These are phyloP conservation scores for Odocoileus hemionus DNA, from an alignment of 2,113 vertebrate species.

Conservation along the genomic window DNA sequence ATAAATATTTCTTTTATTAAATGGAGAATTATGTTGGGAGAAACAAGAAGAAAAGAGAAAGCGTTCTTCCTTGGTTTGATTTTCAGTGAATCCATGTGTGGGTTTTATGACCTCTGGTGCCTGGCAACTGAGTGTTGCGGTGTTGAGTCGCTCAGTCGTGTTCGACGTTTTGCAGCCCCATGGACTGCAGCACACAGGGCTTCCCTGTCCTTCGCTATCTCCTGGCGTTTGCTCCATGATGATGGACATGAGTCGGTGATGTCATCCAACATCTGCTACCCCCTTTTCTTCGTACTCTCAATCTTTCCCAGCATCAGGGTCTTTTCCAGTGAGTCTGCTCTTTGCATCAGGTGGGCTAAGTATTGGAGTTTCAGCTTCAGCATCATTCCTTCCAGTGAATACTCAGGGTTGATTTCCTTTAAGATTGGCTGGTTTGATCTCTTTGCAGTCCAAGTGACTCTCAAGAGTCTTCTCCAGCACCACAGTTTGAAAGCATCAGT, in stretches of 20 bases:
- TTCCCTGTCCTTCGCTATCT: background rate
- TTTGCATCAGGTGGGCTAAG: background rate
- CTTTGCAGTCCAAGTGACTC: background rate
- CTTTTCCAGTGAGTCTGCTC: background rate
- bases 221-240: background rate
- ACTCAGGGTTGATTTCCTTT: background rate
- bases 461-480: background rate
- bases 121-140: background rate
- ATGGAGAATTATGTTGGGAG: background rate
- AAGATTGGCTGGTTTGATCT: background rate
- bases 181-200: background rate
- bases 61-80: background rate
- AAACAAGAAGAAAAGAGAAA: background rate
- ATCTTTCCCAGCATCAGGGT: background rate
- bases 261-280: background rate
- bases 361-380: background rate
- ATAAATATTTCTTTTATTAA: background rate
- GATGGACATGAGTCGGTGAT: background rate
- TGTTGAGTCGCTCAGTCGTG: background rate
- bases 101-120: background rate
- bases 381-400: background rate
- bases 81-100: background rate
- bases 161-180: accelerated
- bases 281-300: background rate
- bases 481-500: background rate